Base-by-base conservation (phyloP, 2,113 vertebrate species). In the Cygnus atratus region DNA sequence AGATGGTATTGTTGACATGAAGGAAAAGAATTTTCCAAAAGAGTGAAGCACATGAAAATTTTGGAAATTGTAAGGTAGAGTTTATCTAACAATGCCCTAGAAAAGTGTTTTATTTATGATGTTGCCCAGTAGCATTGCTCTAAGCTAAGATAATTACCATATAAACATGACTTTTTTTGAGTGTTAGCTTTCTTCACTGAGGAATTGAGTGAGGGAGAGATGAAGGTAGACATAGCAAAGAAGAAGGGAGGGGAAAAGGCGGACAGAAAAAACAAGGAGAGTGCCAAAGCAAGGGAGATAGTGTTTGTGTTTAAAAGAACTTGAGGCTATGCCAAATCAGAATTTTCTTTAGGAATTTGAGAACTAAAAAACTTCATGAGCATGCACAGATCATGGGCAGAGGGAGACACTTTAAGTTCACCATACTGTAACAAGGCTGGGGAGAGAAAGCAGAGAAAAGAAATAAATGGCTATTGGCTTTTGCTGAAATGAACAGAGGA, bases 241-340 rank as follows among this genome's bases (percentile, higher is more conserved):
- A 94, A 67, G 68, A 86, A 80, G 72, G 39, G 79, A 94, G 65
- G 63, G 33, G 39, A 48, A 92, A 84, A 96, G n/a, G 31, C 74
- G 89, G 90, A 96, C 83, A 97, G 88, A 66, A 94, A 96, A 96
- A 96, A 96, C 73, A 96, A 48, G 62, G 39, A 81, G 29, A 68
- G 48, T 88, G 95, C 90, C 83, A 93, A 84, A 90, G 70, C 33
- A 88, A 87, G 88, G 73, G 67, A 84, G 86, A 93, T 79, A 62
- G 19, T 88, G 61, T 96, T 96, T 96, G 73, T 96, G 62, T 96
- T 96, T 92, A 82, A 97, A 93, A 87, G 88, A 91, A 82, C 54
- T 84, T 88, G 80, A 84, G 66, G 25, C 25, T 82, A 62, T 87
- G 93, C 92, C 96, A 96, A 93, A 94, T 95, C 57, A 75, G 33